These are phyloP conservation scores for Vanessa atalanta DNA, from an alignment of 1,140 invertebrate genomes.

Conservation along the genomic window DNA sequence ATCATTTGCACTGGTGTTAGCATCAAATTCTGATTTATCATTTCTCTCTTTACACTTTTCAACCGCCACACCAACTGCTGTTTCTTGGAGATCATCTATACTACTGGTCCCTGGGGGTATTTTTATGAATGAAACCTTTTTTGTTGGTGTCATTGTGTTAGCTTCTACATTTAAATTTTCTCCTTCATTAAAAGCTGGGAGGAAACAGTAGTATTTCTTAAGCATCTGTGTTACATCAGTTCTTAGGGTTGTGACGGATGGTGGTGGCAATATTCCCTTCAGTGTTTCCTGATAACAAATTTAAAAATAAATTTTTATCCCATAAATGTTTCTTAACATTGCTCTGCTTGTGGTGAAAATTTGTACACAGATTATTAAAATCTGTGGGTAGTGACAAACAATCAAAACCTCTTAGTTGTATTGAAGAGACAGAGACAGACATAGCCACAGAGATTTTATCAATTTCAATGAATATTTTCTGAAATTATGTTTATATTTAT, in stretches of 20 bases:
- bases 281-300: constrained; percentile 67
- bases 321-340: no score
- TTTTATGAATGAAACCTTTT: constrained; percentile 67
- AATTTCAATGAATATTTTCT: no score
- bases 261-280: constrained; percentile 84
- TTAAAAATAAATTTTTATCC: background rate
- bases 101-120: constrained; percentile 46
- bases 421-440: no score
- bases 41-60: constrained; percentile 29
- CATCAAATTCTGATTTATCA: constrained; percentile 42
- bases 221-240: constrained; percentile 84
- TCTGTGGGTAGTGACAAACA: no score
- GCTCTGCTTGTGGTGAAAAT: no score
- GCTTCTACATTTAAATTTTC: constrained; percentile 50
- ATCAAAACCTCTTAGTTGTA: no score
- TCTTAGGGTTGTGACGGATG: constrained; percentile 83
- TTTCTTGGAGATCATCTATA: constrained; percentile 35
- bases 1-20: constrained; percentile 70
- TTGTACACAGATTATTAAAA: no score
- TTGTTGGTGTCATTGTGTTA: constrained; percentile 64
- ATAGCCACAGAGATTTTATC: no score
- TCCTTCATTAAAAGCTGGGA: constrained; percentile 62
- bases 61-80: constrained; percentile 20
- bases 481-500: no score
- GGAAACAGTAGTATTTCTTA: constrained; percentile 69